phyloP scores from a whole-genome alignment of 2,888 invertebrate species.

The Sepiola atlantica region DNA sequence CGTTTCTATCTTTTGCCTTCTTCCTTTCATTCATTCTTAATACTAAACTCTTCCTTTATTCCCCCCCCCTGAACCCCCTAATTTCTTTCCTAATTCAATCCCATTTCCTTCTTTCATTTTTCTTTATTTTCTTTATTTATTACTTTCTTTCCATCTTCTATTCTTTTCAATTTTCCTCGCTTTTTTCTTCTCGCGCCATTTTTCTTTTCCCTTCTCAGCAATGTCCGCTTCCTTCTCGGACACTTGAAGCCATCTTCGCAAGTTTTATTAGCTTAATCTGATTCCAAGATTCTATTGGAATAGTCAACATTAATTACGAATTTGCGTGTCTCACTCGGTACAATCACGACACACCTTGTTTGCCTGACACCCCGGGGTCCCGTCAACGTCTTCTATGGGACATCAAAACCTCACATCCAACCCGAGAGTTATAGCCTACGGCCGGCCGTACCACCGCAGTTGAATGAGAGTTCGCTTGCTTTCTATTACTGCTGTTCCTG shows the following conservation, averaged over 20 bases:
- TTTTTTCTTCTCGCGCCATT: not conserved
- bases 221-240: not conserved
- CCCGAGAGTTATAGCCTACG: not conserved
- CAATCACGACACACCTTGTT: constrained; percentile 32
- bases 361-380: not conserved
- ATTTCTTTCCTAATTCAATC: not conserved
- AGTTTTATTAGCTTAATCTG: constrained; percentile 18
- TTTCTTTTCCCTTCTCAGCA: not conserved
- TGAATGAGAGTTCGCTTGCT: not conserved
- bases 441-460: not conserved
- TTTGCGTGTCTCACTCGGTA: not conserved
- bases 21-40: too few species aligned
- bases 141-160: not conserved
- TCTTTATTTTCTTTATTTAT: not conserved
- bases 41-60: too few species aligned
- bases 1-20: too few species aligned
- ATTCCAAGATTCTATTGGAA: not conserved
- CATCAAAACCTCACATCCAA: constrained; percentile 32
- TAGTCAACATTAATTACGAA: constrained; percentile 32
- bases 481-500: too few species aligned
- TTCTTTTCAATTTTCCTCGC: not conserved
- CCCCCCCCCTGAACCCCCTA: too few species aligned
- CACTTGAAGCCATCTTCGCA: not conserved
- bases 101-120: not conserved
- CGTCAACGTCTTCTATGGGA: not conserved